Evolutionary conservation across 1,140 invertebrate genomes (phyloP).

Genomic region (Dysdera silvatica): DNA sequence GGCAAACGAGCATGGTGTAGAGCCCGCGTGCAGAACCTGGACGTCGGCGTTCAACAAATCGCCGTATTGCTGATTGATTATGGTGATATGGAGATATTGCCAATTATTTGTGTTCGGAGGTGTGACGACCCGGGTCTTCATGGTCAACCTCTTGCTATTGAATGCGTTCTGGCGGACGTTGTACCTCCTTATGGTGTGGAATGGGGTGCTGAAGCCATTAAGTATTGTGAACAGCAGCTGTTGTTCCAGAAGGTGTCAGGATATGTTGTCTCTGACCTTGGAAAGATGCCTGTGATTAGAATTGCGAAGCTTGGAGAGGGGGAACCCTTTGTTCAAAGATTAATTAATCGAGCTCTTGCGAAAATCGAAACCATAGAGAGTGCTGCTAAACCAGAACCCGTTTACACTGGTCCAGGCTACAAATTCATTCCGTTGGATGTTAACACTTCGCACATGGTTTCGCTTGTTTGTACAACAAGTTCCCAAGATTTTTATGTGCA

Average conservation of each 20-base stretch:
- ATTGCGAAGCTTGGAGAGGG: slow-evolving; percentile 9
- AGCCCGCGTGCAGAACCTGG: background rate
- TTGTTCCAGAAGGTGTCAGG: background rate
- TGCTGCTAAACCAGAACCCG: background rate
- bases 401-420: background rate
- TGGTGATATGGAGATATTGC: slow-evolving; percentile 5
- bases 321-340: slow-evolving; percentile 17
- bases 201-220: slow-evolving; percentile 1
- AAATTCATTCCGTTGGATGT: slow-evolving; percentile 8
- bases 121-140: slow-evolving; percentile 1
- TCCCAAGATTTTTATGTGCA: slow-evolving; percentile 16
- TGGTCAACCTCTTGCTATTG: background rate
- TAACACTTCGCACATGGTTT: slow-evolving; percentile 11
- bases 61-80: slow-evolving; percentile 23
- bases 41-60: slow-evolving; percentile 2
- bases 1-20: slow-evolving; percentile 5
- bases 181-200: background rate
- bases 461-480: slow-evolving; percentile 1
- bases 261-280: background rate
- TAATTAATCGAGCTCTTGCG: slow-evolving; percentile 14
- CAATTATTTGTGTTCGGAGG: background rate
- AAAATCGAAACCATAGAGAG: background rate
- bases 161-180: slow-evolving; percentile 22
- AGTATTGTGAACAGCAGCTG: background rate
- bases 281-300: background rate